Conservation (phyloP, 2,113 vertebrate genomes). For the Rutilus rutilus region DNA sequence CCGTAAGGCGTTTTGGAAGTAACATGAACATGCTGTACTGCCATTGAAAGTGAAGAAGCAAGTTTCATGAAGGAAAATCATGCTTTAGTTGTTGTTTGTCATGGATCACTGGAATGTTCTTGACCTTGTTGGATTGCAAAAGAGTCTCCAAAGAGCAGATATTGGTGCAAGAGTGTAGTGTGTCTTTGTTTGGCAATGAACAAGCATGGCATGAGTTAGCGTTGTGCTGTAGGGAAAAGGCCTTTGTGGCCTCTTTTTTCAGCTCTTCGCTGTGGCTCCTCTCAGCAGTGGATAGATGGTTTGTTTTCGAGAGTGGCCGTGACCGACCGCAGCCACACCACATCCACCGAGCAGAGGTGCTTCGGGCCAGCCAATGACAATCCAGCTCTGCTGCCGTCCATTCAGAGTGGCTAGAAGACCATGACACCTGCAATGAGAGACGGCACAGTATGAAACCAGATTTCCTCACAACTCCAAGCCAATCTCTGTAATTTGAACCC, state of each 20-base stretch:
- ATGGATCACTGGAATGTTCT: constrained; percentile 20
- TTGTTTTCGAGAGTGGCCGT: constrained; percentile 30
- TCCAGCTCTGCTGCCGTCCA: constrained; percentile 4
- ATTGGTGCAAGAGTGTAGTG: constrained; percentile 10
- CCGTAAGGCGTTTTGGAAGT: not conserved
- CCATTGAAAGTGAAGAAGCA: constrained; percentile 1
- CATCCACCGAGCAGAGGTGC: not conserved
- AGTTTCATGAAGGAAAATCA: constrained; percentile 10
- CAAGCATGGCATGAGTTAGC: not conserved
- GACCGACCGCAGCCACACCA: constrained; percentile 15
- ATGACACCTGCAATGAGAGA: constrained; percentile 44
- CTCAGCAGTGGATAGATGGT: constrained; percentile 22
- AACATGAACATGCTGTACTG: constrained; percentile 8
- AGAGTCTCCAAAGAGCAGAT: constrained; percentile 2
- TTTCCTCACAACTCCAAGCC: not conserved
- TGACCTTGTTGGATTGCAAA: not conserved
- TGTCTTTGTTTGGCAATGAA: constrained; percentile 44
- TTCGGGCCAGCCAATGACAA: constrained; percentile 19
- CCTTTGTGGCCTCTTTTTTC: constrained; percentile 9
- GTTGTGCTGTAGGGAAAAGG: constrained; percentile 26
- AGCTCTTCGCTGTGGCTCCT: not conserved
- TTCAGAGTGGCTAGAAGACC: constrained; percentile 21
- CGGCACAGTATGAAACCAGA: not conserved
- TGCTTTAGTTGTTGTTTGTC: not conserved
- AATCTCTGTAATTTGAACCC: not conserved